These are phyloP conservation scores for Epistrophe grossulariae DNA, from an alignment of 2,888 invertebrate genomes.

Conservation along the genomic window DNA sequence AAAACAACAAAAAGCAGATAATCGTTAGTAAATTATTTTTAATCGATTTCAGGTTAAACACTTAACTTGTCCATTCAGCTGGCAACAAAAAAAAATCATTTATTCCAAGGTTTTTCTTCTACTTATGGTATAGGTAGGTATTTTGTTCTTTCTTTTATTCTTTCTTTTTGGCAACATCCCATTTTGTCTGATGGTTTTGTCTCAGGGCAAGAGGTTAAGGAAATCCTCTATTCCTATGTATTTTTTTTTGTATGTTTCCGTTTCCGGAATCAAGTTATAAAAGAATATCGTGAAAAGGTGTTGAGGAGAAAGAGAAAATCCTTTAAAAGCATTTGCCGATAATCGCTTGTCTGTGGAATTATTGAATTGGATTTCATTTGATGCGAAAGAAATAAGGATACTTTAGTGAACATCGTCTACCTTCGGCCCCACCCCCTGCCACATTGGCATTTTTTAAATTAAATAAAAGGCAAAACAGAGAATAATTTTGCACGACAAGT, in stretches of 20 bases:
- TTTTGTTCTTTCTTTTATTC: neutral
- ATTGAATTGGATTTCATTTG: constrained; percentile 72
- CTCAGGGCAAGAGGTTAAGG: constrained; percentile 29
- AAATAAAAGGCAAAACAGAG: neutral
- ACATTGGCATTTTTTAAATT: neutral
- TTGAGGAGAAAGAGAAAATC: constrained; percentile 53
- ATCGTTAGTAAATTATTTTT: constrained; percentile 75
- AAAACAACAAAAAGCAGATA: constrained; percentile 37
- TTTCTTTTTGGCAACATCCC: constrained; percentile 58
- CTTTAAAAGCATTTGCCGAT: constrained; percentile 71
- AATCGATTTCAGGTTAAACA: constrained; percentile 74
- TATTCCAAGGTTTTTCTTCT: constrained; percentile 29
- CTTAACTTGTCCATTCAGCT: constrained; percentile 67
- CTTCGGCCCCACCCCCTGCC: neutral
- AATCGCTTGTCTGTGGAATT: constrained; percentile 71
- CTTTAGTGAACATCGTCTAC: neutral
- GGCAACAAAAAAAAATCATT: constrained; percentile 57
- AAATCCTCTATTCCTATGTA: constrained; percentile 42
- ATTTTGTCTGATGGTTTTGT: constrained; percentile 42
- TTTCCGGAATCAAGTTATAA: neutral
- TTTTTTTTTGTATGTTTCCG: constrained; percentile 17
- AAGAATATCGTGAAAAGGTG: constrained; percentile 33
- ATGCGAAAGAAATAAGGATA: constrained; percentile 45
- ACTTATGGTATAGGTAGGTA: no score
- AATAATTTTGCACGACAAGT: neutral